Evolutionary conservation across 2,113 vertebrate species (phyloP).

Genomic region (Meleagris gallopavo): DNA sequence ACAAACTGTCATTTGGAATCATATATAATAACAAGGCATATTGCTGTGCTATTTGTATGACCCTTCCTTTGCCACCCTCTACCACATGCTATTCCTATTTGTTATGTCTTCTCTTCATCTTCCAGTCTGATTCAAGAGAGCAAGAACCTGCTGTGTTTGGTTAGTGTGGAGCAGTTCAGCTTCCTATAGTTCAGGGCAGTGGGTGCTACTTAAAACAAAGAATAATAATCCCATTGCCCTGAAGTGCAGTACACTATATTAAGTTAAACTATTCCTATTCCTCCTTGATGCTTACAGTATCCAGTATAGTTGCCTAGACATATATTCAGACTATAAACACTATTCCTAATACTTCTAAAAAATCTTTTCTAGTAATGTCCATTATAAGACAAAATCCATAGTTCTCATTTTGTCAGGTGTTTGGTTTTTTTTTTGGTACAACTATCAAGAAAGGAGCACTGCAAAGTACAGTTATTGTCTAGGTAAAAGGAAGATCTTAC

Average conservation of each 20-base stretch:
- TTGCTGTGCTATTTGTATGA: too few relatives aligned
- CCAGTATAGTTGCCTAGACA: not conserved
- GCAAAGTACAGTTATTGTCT: not conserved
- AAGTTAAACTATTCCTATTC: not conserved
- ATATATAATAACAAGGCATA: too few relatives aligned
- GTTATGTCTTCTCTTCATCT: not conserved
- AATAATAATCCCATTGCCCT: not conserved
- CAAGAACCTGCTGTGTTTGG: not conserved
- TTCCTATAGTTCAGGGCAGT: not conserved
- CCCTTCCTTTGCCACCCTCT: not conserved
- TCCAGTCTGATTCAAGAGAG: not conserved
- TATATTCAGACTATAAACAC: not conserved
- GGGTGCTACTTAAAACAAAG: not conserved
- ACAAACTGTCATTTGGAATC: too few relatives aligned
- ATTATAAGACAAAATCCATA: not conserved
- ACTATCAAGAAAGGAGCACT: not conserved
- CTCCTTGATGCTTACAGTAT: not conserved
- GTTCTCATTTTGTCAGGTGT: not conserved
- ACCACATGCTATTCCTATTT: not conserved
- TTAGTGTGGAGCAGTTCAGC: not conserved
- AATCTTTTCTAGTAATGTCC: not conserved
- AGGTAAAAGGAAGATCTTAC: not conserved
- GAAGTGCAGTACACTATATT: not conserved
- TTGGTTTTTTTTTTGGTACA: not conserved
- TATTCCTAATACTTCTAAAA: not conserved